These are phyloP conservation scores for Neomorphus geoffroyi DNA, from an alignment of 2,797 vertebrate genomes.

Conservation along the genomic window DNA sequence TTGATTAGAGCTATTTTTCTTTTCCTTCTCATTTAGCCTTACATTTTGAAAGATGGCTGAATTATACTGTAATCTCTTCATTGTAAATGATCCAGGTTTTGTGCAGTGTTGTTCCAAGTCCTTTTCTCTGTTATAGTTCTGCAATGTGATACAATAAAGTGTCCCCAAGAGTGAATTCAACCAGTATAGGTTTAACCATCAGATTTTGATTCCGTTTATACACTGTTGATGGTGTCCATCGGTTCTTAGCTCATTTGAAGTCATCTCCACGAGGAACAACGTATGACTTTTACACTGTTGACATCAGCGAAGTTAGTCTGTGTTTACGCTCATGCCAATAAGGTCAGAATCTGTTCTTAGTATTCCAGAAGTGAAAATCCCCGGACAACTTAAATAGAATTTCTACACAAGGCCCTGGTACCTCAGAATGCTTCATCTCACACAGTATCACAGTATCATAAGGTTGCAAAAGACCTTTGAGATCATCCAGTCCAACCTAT, in stretches of 20 bases:
- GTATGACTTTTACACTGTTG: neutral
- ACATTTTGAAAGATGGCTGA: neutral
- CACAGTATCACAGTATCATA: too few relatives aligned
- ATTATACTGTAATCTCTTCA: neutral
- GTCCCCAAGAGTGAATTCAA: neutral
- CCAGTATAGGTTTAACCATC: neutral
- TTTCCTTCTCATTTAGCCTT: neutral
- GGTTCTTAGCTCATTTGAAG: neutral
- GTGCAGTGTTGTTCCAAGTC: neutral
- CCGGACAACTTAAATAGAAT: neutral
- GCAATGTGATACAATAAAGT: neutral
- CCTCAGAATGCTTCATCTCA: neutral
- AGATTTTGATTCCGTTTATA: neutral
- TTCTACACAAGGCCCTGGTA: neutral
- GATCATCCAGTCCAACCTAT: too few relatives aligned
- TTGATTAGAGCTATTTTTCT: neutral
- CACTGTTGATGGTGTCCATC: neutral
- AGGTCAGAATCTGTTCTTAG: neutral
- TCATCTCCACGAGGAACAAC: neutral
- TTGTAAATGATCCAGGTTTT: neutral
- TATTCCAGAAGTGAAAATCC: conserved; percentile 13
- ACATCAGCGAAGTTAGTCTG: neutral
- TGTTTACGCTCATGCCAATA: neutral
- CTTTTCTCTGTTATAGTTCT: neutral
- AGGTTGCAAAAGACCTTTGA: too few relatives aligned